These are phyloP conservation scores for Pardosa pseudoannulata DNA, from an alignment of 2,888 invertebrate genomes.

Conservation along the genomic window DNA sequence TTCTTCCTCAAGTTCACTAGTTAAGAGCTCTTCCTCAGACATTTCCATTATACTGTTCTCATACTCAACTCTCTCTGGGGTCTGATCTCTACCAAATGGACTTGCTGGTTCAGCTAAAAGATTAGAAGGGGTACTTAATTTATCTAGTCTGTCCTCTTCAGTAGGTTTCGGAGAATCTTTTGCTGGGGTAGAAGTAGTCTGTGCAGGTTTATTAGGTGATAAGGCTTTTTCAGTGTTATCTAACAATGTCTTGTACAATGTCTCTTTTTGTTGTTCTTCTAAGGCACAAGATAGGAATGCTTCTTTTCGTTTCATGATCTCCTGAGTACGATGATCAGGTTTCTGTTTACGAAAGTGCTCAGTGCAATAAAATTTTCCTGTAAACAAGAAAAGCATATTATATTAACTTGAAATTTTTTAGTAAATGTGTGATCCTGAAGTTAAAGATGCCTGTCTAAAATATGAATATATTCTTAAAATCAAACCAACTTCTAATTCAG, in stretches of 20 bases:
- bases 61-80: slow-evolving; percentile 88
- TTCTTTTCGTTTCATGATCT: slow-evolving; percentile 74
- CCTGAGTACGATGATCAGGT: slow-evolving; percentile 72
- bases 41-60: slow-evolving; percentile 81
- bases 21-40: slow-evolving; percentile 80
- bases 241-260: slow-evolving; percentile 47
- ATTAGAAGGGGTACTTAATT: slow-evolving; percentile 20
- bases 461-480: too few species aligned
- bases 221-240: slow-evolving; percentile 69
- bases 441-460: neutral
- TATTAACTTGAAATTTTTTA: neutral
- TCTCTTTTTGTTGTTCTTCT: slow-evolving; percentile 66
- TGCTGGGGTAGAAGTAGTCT: neutral
- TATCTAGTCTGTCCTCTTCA: neutral
- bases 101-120: slow-evolving; percentile 41
- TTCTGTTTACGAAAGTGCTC: slow-evolving; percentile 77
- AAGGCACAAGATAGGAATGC: slow-evolving; percentile 68
- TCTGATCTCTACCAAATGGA: slow-evolving; percentile 77
- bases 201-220: slow-evolving; percentile 40
- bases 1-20: slow-evolving; percentile 92
- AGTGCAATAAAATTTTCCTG: slow-evolving; percentile 84
- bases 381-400: slow-evolving; percentile 61
- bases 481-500: too few species aligned
- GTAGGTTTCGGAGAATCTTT: neutral
- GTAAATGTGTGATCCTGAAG: neutral